phyloP scores from a whole-genome alignment of 2,113 vertebrate species.

The Microtus pennsylvanicus region DNA sequence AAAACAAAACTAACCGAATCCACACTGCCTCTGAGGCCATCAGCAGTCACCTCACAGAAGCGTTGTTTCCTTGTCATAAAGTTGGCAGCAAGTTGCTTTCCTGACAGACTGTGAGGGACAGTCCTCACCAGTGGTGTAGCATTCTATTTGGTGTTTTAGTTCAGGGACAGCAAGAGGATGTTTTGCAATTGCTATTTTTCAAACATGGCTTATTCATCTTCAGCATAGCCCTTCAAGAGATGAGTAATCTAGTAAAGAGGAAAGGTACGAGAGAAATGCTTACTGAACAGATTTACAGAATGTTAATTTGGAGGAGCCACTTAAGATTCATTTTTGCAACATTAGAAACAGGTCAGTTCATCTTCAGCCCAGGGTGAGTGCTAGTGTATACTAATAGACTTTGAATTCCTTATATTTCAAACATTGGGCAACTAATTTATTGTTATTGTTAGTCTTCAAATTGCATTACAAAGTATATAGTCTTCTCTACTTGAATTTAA shows the following conservation, averaged over 20 bases:
- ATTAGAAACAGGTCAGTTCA: constrained; percentile 1
- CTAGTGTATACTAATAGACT: not conserved
- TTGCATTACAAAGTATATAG: not conserved
- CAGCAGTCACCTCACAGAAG: not conserved
- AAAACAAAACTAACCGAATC: not conserved
- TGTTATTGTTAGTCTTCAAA: not conserved
- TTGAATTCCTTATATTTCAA: constrained; percentile 29
- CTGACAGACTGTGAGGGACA: not conserved
- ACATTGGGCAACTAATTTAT: not conserved
- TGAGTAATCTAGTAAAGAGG: not conserved
- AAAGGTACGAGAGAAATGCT: not conserved
- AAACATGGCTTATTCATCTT: not conserved
- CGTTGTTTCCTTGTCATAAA: not conserved
- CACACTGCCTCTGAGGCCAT: not conserved
- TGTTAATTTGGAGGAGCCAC: not conserved
- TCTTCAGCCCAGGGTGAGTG: not conserved
- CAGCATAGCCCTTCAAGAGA: not conserved
- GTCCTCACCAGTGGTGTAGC: rapidly evolving
- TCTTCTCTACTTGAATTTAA: not conserved
- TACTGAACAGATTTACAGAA: not conserved
- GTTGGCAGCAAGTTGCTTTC: not conserved
- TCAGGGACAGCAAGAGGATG: not conserved
- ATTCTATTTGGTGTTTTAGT: not conserved
- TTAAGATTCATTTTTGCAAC: not conserved
- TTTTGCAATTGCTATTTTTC: constrained; percentile 7